Evolutionary conservation across 1,140 invertebrate species (phyloP).

Genomic region (Pomacea maculata): DNA sequence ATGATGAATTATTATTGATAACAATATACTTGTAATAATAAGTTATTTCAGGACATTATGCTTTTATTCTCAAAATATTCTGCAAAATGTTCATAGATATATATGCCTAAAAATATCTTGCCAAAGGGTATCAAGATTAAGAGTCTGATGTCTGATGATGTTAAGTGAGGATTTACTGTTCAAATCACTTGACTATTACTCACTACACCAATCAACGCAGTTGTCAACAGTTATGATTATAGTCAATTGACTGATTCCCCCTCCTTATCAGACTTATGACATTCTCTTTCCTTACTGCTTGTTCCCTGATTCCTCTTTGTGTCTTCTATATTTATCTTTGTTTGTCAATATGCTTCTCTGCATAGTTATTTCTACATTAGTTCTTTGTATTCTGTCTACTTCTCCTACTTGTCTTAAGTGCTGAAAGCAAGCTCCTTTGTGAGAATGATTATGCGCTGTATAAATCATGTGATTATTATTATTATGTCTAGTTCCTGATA

Average conservation of each 20-base stretch:
- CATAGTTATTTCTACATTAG: too few relatives aligned
- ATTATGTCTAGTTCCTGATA: neutral
- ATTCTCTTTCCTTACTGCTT: too few relatives aligned
- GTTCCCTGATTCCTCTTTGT: too few relatives aligned
- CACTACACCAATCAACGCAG: too few relatives aligned
- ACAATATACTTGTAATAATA: neutral
- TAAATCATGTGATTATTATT: neutral
- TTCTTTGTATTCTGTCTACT: too few relatives aligned
- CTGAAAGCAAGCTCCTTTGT: neutral
- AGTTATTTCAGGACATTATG: neutral
- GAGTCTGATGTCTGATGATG: neutral
- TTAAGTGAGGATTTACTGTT: neutral
- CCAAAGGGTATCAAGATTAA: neutral
- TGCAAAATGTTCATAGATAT: too few relatives aligned
- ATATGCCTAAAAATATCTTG: neutral
- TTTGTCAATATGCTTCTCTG: too few relatives aligned
- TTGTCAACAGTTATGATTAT: too few relatives aligned
- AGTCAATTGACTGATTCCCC: too few relatives aligned
- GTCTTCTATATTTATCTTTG: too few relatives aligned
- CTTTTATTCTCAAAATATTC: neutral
- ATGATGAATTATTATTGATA: neutral
- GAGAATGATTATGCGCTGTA: neutral
- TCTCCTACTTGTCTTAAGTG: too few relatives aligned
- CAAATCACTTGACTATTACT: neutral
- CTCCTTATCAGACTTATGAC: too few relatives aligned